phyloP scores from a whole-genome alignment of 1,140 invertebrate genomes.

The Dysdera silvatica region DNA sequence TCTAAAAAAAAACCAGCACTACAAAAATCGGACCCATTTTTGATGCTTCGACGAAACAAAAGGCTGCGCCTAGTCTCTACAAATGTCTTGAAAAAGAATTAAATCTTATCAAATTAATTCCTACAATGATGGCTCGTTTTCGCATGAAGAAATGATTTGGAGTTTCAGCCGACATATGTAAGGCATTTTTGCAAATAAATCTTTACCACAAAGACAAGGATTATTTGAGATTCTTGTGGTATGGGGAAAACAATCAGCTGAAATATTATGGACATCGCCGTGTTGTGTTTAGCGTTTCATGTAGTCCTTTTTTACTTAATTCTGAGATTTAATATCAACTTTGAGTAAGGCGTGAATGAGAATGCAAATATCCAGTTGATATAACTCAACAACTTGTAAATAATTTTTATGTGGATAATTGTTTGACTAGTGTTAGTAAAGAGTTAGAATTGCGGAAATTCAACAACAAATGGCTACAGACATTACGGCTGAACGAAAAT shows the following conservation, averaged over 20 bases:
- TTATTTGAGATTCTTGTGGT: background rate
- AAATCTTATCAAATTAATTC: constrained; percentile 2
- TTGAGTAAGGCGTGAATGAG: background rate
- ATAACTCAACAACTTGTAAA: background rate
- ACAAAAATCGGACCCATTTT: background rate
- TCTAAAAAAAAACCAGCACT: background rate
- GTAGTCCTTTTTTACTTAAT: background rate
- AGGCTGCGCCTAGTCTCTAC: background rate
- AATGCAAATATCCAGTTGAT: background rate
- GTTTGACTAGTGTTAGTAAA: background rate
- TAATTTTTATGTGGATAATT: constrained; percentile 12
- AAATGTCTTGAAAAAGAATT: background rate
- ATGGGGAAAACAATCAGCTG: background rate
- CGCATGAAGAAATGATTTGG: background rate
- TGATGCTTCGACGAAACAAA: constrained; percentile 4
- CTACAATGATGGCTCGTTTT: constrained; percentile 33
- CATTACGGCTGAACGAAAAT: constrained; percentile 1
- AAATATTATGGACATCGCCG: background rate
- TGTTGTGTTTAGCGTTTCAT: background rate
- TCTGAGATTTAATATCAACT: background rate
- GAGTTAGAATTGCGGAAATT: background rate
- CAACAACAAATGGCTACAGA: constrained; percentile 5
- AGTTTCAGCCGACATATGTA: constrained; percentile 6
- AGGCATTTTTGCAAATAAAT: constrained; percentile 9
- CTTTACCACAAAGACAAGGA: constrained; percentile 2